phyloP scores from a whole-genome alignment of 2,797 vertebrate species.

The Microhierax caerulescens region DNA sequence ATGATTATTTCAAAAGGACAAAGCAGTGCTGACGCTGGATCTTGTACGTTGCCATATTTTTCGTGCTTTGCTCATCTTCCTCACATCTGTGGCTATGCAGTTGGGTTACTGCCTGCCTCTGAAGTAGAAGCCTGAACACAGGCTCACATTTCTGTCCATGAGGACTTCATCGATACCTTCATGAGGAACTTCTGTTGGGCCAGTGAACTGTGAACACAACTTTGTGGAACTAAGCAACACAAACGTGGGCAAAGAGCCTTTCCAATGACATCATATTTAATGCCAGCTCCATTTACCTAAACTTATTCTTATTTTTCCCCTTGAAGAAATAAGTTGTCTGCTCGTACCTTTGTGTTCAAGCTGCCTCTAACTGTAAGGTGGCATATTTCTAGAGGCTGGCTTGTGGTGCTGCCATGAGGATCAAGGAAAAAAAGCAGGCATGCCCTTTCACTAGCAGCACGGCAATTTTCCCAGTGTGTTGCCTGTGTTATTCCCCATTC shows the following conservation, averaged over 20 bases:
- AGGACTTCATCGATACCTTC: not conserved
- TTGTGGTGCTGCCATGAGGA: not conserved
- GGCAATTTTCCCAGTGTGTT: not conserved
- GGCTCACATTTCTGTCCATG: not conserved
- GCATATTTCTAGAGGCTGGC: not conserved
- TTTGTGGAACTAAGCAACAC: not conserved
- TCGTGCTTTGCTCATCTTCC: not conserved
- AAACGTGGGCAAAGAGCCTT: not conserved
- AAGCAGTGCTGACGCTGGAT: not conserved
- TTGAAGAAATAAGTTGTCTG: not conserved
- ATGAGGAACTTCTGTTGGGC: not conserved
- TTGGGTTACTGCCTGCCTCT: not conserved
- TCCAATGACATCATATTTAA: not conserved
- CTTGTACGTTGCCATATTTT: not conserved
- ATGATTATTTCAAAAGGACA: not conserved
- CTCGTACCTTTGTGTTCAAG: not conserved
- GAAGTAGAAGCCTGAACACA: not conserved
- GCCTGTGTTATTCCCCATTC: not conserved
- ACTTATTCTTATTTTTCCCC: not conserved
- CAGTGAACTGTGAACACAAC: not conserved
- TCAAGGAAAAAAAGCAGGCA: not conserved
- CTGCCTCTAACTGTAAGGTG: not conserved
- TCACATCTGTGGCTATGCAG: not conserved
- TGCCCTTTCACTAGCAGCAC: not conserved
- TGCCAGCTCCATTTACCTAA: not conserved